These are phyloP conservation scores for Lasioglossum lativentre DNA, from an alignment of 2,888 invertebrate genomes.

Conservation along the genomic window DNA sequence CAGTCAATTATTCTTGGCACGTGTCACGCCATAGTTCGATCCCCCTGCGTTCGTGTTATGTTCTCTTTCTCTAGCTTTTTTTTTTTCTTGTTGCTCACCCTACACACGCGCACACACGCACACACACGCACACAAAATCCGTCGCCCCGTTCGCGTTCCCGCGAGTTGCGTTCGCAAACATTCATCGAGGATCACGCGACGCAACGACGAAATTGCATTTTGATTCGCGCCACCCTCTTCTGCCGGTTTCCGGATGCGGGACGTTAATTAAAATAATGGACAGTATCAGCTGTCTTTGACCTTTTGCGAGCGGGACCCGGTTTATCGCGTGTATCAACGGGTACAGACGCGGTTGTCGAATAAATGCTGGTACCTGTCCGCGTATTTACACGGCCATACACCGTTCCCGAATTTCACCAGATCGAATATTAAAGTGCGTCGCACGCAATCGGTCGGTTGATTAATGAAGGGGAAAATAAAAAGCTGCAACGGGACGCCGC, in stretches of 20 bases:
- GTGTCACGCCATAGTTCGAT: slow-evolving; percentile 32
- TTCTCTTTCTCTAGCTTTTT: slow-evolving; percentile 3
- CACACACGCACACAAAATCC: neutral
- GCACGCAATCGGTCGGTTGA: slow-evolving; percentile 44
- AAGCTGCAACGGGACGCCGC: slow-evolving; percentile 2
- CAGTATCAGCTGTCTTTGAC: slow-evolving; percentile 48
- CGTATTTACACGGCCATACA: slow-evolving; percentile 36
- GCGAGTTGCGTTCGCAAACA: slow-evolving; percentile 30
- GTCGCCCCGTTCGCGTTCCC: neutral
- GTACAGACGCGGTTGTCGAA: slow-evolving; percentile 29
- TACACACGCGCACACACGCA: neutral
- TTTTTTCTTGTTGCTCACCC: neutral
- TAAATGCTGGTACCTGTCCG: slow-evolving; percentile 47
- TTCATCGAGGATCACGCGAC: slow-evolving; percentile 41
- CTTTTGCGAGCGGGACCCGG: neutral
- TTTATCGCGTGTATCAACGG: neutral
- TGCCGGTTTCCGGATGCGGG: slow-evolving; percentile 32
- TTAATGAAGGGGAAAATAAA: slow-evolving; percentile 50
- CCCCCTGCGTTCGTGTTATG: neutral
- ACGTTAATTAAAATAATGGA: slow-evolving; percentile 61
- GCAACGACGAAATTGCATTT: slow-evolving; percentile 57
- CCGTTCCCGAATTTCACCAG: slow-evolving; percentile 25
- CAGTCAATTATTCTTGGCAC: slow-evolving; percentile 58
- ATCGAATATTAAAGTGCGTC: slow-evolving; percentile 57
- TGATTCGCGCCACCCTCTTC: slow-evolving; percentile 30